These are phyloP conservation scores for Philonicus albiceps DNA, from an alignment of 2,888 invertebrate species.

Conservation along the genomic window DNA sequence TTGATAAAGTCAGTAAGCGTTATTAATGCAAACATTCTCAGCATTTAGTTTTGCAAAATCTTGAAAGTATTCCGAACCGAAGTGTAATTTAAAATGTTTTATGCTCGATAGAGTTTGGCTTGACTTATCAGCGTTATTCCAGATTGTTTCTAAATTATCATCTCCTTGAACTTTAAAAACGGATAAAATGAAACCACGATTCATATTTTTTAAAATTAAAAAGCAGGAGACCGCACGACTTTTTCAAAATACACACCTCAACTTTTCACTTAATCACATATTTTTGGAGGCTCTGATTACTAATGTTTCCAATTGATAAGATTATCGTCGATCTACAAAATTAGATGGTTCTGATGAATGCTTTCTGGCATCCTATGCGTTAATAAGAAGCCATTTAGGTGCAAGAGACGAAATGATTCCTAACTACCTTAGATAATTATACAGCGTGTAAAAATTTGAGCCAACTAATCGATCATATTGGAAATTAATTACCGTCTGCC, in stretches of 20 bases:
- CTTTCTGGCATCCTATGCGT: neutral
- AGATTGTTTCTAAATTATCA: neutral
- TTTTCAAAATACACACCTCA: neutral
- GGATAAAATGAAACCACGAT: neutral
- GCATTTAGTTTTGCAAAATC: too few relatives aligned
- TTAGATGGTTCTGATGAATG: slow-evolving; percentile 13
- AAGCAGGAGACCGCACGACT: neutral
- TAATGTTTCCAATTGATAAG: slow-evolving; percentile 5
- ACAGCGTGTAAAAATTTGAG: slow-evolving; percentile 3
- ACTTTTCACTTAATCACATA: neutral
- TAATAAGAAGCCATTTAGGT: slow-evolving; percentile 2
- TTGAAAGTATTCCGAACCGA: too few relatives aligned
- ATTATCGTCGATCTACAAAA: neutral
- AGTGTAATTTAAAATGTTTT: too few relatives aligned
- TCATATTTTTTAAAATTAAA: neutral
- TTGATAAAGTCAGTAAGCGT: too few relatives aligned
- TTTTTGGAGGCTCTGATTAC: neutral
- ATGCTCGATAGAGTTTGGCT: too few relatives aligned
- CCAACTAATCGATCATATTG: neutral
- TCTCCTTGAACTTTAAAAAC: neutral
- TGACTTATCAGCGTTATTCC: neutral
- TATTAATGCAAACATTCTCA: too few relatives aligned
- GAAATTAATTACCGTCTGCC: neutral
- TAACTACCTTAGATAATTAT: slow-evolving; percentile 4
- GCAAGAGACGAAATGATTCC: neutral